phyloP scores from a whole-genome alignment of 2,888 invertebrate species.

The Trissoscelio sp. region DNA sequence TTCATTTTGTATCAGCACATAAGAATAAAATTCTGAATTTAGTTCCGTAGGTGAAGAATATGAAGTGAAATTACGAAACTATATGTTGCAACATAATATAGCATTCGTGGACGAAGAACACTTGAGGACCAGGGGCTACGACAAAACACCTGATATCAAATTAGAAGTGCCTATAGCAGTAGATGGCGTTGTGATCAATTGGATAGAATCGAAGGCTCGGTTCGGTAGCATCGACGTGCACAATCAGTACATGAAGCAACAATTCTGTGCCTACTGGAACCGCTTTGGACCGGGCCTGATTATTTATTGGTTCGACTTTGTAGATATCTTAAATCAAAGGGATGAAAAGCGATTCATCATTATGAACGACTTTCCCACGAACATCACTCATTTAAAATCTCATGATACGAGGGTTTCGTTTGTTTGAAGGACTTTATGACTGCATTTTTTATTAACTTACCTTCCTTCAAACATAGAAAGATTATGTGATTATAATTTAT shows the following conservation, averaged over 20 bases:
- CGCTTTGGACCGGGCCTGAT: constrained; percentile 97
- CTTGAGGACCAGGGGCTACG: constrained; percentile 92
- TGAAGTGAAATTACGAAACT: constrained; percentile 89
- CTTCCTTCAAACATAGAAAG: no score
- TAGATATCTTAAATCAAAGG: constrained; percentile 85
- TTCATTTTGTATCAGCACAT: no score
- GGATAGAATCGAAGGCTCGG: constrained; percentile 98
- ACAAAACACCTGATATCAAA: constrained; percentile 97
- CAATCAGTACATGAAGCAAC: constrained; percentile 91
- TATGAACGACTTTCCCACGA: constrained; percentile 87
- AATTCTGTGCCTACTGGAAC: constrained; percentile 95
- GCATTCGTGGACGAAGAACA: constrained; percentile 91
- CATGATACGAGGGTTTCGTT: no score
- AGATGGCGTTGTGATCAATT: constrained; percentile 93
- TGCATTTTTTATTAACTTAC: no score
- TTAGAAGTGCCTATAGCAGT: constrained; percentile 94
- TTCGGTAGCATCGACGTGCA: constrained; percentile 95
- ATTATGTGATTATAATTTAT: no score
- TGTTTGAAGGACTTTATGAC: no score
- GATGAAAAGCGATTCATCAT: constrained; percentile 85
- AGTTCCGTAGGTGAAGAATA: constrained; percentile 94
- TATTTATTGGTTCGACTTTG: constrained; percentile 97
- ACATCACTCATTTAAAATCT: constrained; percentile 85
- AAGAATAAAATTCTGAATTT: no score
- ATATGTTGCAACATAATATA: constrained; percentile 86